These are phyloP conservation scores for Cygnus atratus DNA, from an alignment of 2,113 vertebrate genomes.

Conservation along the genomic window DNA sequence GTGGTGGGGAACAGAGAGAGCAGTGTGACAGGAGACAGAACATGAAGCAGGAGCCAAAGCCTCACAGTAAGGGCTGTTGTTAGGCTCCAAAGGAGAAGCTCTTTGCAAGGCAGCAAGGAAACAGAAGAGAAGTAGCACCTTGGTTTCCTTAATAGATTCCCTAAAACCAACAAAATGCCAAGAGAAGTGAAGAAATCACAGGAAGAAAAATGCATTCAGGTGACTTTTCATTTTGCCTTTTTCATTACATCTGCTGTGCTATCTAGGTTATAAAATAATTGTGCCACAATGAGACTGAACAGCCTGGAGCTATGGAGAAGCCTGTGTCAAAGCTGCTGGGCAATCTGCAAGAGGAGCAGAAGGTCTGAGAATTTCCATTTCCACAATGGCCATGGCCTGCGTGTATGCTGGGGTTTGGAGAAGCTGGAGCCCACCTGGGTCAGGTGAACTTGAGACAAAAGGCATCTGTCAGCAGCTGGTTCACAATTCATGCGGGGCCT, in stretches of 20 bases:
- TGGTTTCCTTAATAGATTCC: neutral
- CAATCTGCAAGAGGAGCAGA: neutral
- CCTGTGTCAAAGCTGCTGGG: neutral
- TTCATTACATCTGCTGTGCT: neutral
- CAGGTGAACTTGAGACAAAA: neutral
- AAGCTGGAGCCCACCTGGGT: neutral
- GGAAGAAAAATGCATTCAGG: neutral
- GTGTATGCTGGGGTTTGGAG: neutral
- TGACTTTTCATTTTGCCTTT: neutral
- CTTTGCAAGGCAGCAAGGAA: neutral
- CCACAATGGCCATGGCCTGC: neutral
- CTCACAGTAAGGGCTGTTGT: neutral
- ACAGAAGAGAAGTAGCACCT: neutral
- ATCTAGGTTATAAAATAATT: neutral
- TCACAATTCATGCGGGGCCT: neutral
- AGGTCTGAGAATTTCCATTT: neutral
- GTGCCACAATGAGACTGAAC: neutral
- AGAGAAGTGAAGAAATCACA: neutral
- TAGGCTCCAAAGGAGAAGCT: neutral
- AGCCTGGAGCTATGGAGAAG: neutral
- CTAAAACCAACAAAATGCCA: neutral
- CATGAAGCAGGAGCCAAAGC: neutral
- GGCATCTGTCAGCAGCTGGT: neutral
- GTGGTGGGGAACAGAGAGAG: neutral
- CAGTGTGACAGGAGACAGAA: slow-evolving; percentile 19